Base-by-base conservation (phyloP, 2,113 vertebrate genomes). In the Pavo muticus region DNA sequence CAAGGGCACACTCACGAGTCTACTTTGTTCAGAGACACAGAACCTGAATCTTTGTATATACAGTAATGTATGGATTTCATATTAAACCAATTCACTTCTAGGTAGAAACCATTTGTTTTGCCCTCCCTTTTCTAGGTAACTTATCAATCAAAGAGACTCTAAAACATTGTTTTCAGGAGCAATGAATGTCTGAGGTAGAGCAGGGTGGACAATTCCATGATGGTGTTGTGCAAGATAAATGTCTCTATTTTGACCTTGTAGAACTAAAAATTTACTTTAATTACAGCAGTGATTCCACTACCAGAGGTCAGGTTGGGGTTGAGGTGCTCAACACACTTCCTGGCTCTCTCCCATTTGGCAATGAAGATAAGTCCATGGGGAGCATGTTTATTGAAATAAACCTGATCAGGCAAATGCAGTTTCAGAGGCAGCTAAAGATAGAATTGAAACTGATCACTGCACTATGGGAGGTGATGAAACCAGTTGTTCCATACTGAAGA, bases 41-140 rank as follows among this genome's bases (percentile, higher is more conserved):
- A 76, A 65, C 37, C 82, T 83, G n/a, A 85, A 69, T 87, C 78
- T 75, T 50, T 80, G 20, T 40, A 90, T 87, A 82, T n/a, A 65
- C 17, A 44, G 9, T 72, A 10, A 63, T 10, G 2, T 45, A 65
- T 83, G 52, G 25, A 57, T 85, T 91, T 87, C 52, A 39, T 75
- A 25, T 80, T 81, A 67, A 47, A 27, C 23, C 19, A 48, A 1
- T 61, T 91, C 81, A 8, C 19, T 84, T 75, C 44, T 42, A 52
- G 48, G 63, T 73, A 57, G 54, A 69, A 94, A 40, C 2, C 65
- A 21, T 14, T 65, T 65, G 0, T 18, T 11, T 4, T 45, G 72
- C 4, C 6, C 6, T 10, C 11, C 18, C 20, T 21, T 70, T 61
- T 61, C 16, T 40, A 29, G 39, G 2, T 37, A 65, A 72, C 5